phyloP scores from a whole-genome alignment of 2,113 vertebrate genomes.

The Cryptomyrus ogoouensis region DNA sequence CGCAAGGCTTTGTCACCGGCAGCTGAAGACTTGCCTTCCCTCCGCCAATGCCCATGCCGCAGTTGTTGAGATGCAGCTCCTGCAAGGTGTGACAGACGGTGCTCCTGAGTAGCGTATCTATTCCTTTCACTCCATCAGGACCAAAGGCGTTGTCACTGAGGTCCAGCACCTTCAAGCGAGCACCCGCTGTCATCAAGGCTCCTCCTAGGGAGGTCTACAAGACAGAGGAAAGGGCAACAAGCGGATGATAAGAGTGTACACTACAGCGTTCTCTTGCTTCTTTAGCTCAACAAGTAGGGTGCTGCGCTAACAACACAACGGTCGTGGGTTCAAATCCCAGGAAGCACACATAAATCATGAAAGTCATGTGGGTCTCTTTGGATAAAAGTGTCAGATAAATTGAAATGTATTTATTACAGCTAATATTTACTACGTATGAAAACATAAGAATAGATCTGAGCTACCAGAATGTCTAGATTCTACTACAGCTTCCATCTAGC shows the following conservation, averaged over 20 bases:
- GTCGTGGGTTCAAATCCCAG: background rate
- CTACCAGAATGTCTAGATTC: background rate
- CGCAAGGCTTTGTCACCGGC: background rate
- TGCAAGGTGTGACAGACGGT: slow-evolving; percentile 74
- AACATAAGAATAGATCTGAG: background rate
- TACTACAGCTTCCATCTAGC: background rate
- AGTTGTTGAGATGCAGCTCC: slow-evolving; percentile 93
- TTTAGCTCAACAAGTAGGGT: background rate
- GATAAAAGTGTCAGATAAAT: background rate
- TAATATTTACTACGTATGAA: background rate
- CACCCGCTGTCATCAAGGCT: slow-evolving; percentile 79
- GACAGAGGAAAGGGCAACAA: background rate
- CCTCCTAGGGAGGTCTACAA: slow-evolving; percentile 81
- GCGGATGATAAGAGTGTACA: background rate
- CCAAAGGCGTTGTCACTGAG: slow-evolving; percentile 97
- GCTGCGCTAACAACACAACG: background rate
- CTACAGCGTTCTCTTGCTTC: background rate
- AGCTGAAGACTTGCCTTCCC: slow-evolving; percentile 72
- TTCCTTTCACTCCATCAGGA: slow-evolving; percentile 87
- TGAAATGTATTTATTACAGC: background rate
- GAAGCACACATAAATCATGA: background rate
- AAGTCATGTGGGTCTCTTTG: background rate
- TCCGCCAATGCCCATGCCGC: slow-evolving; percentile 94
- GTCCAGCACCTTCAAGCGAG: slow-evolving; percentile 81
- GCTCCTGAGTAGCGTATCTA: slow-evolving; percentile 84